Conservation (phyloP, 2,797 vertebrate genomes). For the Chaetodon trifasciatus region DNA sequence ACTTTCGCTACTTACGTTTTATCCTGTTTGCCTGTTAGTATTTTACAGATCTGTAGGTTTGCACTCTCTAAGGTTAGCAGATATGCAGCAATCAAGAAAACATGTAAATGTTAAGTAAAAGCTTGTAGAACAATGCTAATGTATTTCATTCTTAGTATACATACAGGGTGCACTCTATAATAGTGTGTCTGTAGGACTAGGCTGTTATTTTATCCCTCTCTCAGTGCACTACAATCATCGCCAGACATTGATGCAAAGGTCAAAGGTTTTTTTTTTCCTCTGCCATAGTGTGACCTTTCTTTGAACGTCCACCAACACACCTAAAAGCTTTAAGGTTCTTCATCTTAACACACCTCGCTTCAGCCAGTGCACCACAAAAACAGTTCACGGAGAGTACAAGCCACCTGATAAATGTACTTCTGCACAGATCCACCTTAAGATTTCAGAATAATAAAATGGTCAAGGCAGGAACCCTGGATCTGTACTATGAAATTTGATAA, state of each 20-base stretch:
- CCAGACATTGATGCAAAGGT: slow-evolving; percentile 71
- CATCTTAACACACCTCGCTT: slow-evolving; percentile 31
- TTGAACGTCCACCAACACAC: slow-evolving; percentile 70
- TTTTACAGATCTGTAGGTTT: too few species aligned
- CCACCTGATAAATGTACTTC: not conserved
- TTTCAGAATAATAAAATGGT: slow-evolving; percentile 1
- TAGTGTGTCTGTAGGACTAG: not conserved
- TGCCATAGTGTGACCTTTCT: slow-evolving; percentile 75
- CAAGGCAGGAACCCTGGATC: not conserved
- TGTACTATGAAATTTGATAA: not conserved
- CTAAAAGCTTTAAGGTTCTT: slow-evolving; percentile 43
- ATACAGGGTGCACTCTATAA: not conserved
- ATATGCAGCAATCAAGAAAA: not conserved
- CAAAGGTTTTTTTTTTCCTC: slow-evolving; percentile 37
- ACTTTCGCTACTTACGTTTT: too few species aligned
- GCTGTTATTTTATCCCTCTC: slow-evolving; percentile 37
- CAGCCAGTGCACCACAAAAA: slow-evolving; percentile 7
- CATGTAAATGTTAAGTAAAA: not conserved
- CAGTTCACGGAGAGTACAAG: slow-evolving; percentile 5
- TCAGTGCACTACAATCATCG: slow-evolving; percentile 35
- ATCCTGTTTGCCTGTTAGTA: too few species aligned
- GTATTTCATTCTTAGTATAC: not conserved
- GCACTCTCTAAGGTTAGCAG: too few species aligned
- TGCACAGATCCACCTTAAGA: not conserved
- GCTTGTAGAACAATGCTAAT: too few species aligned